Percentiles rank a stretch among this genome's conserved stretches.
phyloP scores from a whole-genome alignment of 2,113 vertebrate species.

The Phalacrocorax brasilianus region DNA sequence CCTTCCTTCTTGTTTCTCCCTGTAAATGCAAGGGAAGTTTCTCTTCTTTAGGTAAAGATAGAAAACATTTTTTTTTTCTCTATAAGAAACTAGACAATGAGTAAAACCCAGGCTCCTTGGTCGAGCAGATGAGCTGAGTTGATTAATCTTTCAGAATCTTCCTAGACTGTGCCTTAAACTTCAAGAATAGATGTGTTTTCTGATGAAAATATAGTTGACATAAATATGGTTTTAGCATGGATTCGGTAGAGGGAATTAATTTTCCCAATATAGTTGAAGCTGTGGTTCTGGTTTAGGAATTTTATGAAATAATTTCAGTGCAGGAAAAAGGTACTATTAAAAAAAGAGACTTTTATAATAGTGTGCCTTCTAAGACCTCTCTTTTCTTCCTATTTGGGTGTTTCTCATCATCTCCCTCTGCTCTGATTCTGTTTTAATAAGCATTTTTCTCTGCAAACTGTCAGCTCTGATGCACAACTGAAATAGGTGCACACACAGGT shows the following conservation, averaged over 20 bases:
- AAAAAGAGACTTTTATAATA: background rate
- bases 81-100: background rate
- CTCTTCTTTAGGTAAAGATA: background rate
- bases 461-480: background rate
- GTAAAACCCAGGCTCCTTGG: background rate
- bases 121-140: fast-evolving
- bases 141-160: background rate
- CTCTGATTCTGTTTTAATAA: background rate
- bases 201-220: background rate
- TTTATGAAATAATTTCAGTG: background rate
- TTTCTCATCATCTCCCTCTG: background rate
- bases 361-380: background rate
- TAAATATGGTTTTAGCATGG: background rate
- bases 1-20: background rate
- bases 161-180: background rate
- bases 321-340: background rate
- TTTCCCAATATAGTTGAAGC: background rate
- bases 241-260: background rate
- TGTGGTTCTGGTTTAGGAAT: background rate
- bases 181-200: background rate
- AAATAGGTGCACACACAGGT: background rate
- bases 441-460: background rate
- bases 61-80: background rate
- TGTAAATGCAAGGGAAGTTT: background rate
- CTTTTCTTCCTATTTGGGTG: background rate